Base-by-base conservation (phyloP, 2,113 vertebrate genomes). In the Haplotaxodon microlepis region DNA sequence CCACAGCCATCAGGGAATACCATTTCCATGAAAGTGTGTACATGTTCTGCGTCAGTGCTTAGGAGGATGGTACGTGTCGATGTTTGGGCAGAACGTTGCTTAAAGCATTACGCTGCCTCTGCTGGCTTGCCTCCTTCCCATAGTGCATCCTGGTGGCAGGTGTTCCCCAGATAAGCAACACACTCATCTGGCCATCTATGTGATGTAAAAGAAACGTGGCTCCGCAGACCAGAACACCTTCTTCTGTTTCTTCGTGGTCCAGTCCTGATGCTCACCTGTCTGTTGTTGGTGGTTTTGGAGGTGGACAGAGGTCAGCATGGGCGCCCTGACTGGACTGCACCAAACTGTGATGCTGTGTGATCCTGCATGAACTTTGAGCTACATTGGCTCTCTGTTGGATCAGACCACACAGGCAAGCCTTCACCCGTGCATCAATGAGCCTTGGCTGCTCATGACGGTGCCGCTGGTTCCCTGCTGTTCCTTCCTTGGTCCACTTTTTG, bases 301-400 rank as follows among this genome's bases (percentile, higher is more conserved):
- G 57, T 17, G 57, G 57, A 17, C 1, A n/a, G 27, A 31, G 27
- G 57, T 4, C 56, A 0, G 27, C 56, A 59, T 59, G 27, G 27
- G 0, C 7, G 4, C 0, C 53, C 54, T 29, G 56, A 59, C 27
- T 61, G 57, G 2, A 10, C 57, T 17, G 14, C 3, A 31, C 14
- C 57, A 1, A 61, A 17, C 57, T 61, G 57, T 61, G 57, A 31
- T 61, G 29, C 29, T 17, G 0, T 31, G 14, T 61, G 57, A 31
- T 9, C 57, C 57, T 31, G 51, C 27, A 31, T 6, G 8, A 61
- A 17, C 27, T 59, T 31, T 59, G 57, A 59, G 57, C 57, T 31
- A 61, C 27, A 61, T 31, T 31, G 0, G 57, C 14, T 31, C 14
- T 9, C 5, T 61, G 27, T 61, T 61, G 57, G 57, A 31, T 59